A percentile compares a stretch with the other conserved stretches of the same genome.
Conservation (phyloP, 2,113 vertebrate genomes). For the Urocolius indicus region DNA sequence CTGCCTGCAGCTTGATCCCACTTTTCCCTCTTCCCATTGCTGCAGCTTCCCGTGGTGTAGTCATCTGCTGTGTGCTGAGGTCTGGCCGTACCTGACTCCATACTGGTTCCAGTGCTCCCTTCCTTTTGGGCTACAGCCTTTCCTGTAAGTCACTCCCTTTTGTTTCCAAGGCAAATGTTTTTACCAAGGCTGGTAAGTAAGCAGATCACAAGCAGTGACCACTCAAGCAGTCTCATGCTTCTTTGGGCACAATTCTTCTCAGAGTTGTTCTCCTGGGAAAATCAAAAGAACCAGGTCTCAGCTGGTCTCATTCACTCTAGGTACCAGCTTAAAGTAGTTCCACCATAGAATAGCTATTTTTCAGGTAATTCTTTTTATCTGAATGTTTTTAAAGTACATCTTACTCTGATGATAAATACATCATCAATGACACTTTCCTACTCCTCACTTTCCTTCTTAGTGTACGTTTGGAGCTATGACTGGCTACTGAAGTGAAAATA, state of each 20-base stretch:
- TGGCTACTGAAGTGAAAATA: not conserved
- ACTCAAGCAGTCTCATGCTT: not conserved
- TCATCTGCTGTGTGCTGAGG: not conserved
- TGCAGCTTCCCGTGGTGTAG: not conserved
- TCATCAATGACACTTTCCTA: not conserved
- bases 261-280: not conserved
- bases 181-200: not conserved
- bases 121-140: not conserved
- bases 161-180: not conserved
- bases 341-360: not conserved
- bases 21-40: not conserved
- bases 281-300: not conserved
- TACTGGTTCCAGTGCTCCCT: not conserved
- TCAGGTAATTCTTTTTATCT: slow-evolving; percentile 1
- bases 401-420: not conserved
- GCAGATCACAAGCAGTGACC: not conserved
- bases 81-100: not conserved
- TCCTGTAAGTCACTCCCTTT: not conserved
- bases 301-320: not conserved
- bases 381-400: not conserved
- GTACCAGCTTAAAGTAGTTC: not conserved
- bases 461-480: not conserved
- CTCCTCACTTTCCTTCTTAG: not conserved
- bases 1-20: not conserved
- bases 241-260: not conserved